Percentiles rank a stretch among this genome's conserved stretches.
These are phyloP conservation scores for Ciconia stormi DNA, from an alignment of 2,113 vertebrate genomes.

Conservation along the genomic window DNA sequence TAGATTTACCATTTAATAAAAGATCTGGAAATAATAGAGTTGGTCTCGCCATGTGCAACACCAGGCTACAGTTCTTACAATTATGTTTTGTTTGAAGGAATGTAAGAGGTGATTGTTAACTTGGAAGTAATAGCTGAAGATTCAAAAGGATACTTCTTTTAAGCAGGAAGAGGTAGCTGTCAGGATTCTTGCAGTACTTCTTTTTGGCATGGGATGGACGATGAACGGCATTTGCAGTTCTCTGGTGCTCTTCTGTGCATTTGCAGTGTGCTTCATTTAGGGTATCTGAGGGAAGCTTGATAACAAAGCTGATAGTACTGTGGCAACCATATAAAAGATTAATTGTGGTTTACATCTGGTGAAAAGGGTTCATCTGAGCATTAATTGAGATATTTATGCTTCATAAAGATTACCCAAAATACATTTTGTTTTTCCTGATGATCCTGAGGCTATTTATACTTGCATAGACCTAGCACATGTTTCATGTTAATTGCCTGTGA, in stretches of 20 bases:
- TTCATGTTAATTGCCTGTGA: neutral
- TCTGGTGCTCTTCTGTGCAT: neutral
- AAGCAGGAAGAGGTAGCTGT: neutral
- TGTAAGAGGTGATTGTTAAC: neutral
- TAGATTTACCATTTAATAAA: neutral
- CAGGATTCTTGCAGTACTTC: neutral
- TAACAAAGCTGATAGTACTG: neutral
- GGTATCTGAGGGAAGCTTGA: neutral
- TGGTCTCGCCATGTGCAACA: neutral
- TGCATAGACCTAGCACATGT: neutral
- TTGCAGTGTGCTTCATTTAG: neutral
- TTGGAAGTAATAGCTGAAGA: neutral
- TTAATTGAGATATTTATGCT: neutral
- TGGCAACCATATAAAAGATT: neutral
- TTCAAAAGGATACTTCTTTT: neutral
- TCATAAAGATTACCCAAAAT: neutral
- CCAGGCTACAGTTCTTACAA: neutral
- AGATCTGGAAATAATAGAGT: neutral
- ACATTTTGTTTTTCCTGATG: neutral
- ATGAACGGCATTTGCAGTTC: neutral
- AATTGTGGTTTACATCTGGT: neutral
- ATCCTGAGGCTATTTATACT: neutral
- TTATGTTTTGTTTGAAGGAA: neutral
- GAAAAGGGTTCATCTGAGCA: neutral
- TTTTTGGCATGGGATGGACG: neutral